Evolutionary conservation across 1,140 invertebrate genomes (phyloP).

Genomic region (Drosophila nigromelanica): DNA sequence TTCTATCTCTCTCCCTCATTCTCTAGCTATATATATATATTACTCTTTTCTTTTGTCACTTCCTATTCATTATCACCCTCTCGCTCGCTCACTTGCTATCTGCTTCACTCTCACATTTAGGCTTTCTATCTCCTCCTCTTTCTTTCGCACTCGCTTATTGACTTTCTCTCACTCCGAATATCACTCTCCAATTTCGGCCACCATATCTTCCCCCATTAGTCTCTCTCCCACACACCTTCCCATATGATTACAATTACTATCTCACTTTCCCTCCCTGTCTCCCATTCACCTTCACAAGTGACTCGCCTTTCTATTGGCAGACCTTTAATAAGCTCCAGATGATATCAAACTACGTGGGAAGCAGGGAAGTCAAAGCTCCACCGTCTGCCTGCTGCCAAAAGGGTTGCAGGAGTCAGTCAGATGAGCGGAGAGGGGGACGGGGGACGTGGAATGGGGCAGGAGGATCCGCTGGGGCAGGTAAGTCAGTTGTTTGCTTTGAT

Average conservation of each 20-base stretch:
- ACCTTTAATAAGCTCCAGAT: neutral
- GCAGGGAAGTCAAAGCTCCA: neutral
- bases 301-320: neutral
- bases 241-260: neutral
- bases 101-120: too few species aligned
- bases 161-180: too few species aligned
- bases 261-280: too few species aligned
- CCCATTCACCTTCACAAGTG: neutral
- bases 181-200: too few species aligned
- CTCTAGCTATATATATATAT: too few species aligned
- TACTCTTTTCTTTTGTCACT: too few species aligned
- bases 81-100: neutral
- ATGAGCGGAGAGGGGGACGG: neutral
- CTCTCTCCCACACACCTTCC: too few species aligned
- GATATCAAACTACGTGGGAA: neutral
- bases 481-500: constrained; percentile 73
- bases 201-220: too few species aligned
- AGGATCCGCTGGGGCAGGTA: constrained; percentile 27
- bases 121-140: too few species aligned
- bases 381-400: constrained; percentile 5
- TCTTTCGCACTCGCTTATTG: too few species aligned
- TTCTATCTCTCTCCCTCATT: too few species aligned
- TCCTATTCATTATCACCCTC: too few species aligned
- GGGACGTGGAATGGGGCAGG: neutral
- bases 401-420: constrained; percentile 10